These are phyloP conservation scores for Platichthys flesus DNA, from an alignment of 2,113 vertebrate genomes.

Conservation along the genomic window DNA sequence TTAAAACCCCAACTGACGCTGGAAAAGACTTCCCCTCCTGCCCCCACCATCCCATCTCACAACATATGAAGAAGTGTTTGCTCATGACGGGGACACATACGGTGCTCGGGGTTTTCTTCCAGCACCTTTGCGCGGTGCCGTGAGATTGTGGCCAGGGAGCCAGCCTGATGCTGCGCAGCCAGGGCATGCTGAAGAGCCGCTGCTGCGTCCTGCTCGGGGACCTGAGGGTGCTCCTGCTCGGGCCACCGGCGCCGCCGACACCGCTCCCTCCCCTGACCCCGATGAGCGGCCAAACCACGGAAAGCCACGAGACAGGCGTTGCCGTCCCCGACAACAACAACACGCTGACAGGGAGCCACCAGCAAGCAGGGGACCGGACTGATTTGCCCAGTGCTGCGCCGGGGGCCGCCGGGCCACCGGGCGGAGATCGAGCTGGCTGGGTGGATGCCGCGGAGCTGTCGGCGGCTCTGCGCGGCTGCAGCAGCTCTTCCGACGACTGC, in stretches of 20 bases:
- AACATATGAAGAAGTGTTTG: conserved; percentile 52
- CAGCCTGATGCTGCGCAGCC: conserved; percentile 90
- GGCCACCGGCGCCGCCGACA: conserved; percentile 87
- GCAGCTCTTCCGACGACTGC: conserved; percentile 91
- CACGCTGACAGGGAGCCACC: conserved; percentile 82
- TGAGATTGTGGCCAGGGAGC: conserved; percentile 73
- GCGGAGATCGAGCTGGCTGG: conserved; percentile 79
- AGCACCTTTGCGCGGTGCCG: conserved; percentile 82
- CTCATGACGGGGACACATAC: conserved; percentile 66
- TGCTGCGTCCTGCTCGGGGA: conserved; percentile 97
- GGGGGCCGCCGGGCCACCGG: conserved; percentile 72
- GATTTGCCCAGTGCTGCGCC: conserved; percentile 54
- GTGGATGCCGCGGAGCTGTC: conserved; percentile 86
- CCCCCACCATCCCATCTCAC: conserved; percentile 31
- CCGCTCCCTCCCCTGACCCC: conserved; percentile 82
- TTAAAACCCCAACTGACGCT: conserved; percentile 12
- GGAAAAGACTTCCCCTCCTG: conserved; percentile 12
- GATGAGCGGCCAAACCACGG: conserved; percentile 85
- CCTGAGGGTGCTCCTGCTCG: conserved; percentile 94
- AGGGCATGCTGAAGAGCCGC: conserved; percentile 96
- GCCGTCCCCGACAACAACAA: conserved; percentile 84
- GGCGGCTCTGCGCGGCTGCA: conserved; percentile 85
- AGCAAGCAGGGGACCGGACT: conserved; percentile 75
- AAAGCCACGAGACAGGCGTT: conserved; percentile 74
- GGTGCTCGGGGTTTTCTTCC: conserved; percentile 76